Base-by-base conservation (phyloP, 2,113 vertebrate species). In the Meriones unguiculatus region DNA sequence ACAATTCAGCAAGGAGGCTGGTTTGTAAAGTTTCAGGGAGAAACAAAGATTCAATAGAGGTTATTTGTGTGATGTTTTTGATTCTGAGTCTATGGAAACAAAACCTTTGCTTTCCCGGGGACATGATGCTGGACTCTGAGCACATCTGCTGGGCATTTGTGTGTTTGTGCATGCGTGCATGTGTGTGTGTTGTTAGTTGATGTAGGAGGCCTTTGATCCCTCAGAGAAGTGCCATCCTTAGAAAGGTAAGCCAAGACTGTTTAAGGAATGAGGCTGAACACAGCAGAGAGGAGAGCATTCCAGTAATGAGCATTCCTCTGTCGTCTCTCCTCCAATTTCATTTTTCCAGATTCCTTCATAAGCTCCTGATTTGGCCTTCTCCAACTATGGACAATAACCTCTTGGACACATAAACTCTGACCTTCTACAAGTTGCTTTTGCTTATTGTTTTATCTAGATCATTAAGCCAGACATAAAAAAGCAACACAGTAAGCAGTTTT, bases 201-300 rank as follows among this genome's bases (percentile, higher is more conserved):
- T 81, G 5, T 59, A n/a, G 20, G 35, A n/a, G 11, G 52, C 4
- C 35, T 5, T 6, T 24, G 18, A 1, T 8, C 20, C 0, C 11
- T 81, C 54, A 59, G 35, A 18, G 11, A 10, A 24, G 5, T 57
- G 11, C 54, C 11, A 25, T 35, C 18, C 2, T 6, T 81, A n/a
- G 35, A 20, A 81, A 80, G 54, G 18, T 57, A 10, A 59, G 32
- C 11, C 54, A n/a, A 5, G 54, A 20, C 32, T 59, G 5, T 59
- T 7, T 81, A 13, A 59, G 52, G 5, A 81, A n/a, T 2, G 0
- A 10, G 20, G 20, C 52, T 57, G 52, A 38, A 35, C 1, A 59
- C n/a, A 22, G 18, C 54, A 22, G 6, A 13, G 46, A 46, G 46
- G 52, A 81, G 32, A 35, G 15, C 35, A 54, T 11, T 10, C 32